Conservation (phyloP, 2,113 vertebrate species). For the Plestiodon gilberti region DNA sequence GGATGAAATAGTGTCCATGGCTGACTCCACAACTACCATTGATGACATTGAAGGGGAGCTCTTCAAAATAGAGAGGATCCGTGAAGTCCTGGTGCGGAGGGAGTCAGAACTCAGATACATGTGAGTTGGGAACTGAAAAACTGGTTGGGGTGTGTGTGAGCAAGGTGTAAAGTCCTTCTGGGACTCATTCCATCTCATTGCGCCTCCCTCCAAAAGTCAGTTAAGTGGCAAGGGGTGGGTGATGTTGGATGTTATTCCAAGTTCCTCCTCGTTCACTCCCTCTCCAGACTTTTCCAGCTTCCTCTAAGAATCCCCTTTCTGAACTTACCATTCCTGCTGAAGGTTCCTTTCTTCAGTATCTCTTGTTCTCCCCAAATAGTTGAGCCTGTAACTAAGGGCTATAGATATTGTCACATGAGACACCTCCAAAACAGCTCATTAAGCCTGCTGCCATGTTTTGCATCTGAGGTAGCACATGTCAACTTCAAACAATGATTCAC, state of each 20-base stretch:
- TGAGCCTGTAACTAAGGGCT: background rate
- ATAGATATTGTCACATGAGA: background rate
- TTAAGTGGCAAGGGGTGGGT: background rate
- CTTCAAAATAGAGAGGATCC: constrained; percentile 85
- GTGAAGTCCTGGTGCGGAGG: constrained; percentile 85
- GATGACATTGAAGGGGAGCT: constrained; percentile 88
- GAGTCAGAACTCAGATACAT: constrained; percentile 91
- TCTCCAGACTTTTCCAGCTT: background rate
- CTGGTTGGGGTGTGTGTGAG: background rate
- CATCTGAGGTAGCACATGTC: no score
- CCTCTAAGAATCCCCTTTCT: background rate
- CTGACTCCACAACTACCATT: constrained; percentile 84
- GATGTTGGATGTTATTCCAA: background rate
- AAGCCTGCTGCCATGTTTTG: background rate
- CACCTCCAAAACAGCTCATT: background rate
- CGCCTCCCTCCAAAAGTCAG: background rate
- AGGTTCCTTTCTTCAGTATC: background rate
- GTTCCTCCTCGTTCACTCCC: background rate
- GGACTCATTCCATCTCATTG: background rate
- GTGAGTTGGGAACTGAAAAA: constrained; percentile 70
- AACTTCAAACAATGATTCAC: background rate
- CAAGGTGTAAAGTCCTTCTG: background rate
- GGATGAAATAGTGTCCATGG: constrained; percentile 86
- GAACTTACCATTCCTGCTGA: background rate
- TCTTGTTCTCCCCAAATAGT: background rate